A percentile compares a stretch with the other conserved stretches of the same genome.
Evolutionary conservation across 2,888 invertebrate genomes (phyloP).

Genomic region (Andricus curvator): DNA sequence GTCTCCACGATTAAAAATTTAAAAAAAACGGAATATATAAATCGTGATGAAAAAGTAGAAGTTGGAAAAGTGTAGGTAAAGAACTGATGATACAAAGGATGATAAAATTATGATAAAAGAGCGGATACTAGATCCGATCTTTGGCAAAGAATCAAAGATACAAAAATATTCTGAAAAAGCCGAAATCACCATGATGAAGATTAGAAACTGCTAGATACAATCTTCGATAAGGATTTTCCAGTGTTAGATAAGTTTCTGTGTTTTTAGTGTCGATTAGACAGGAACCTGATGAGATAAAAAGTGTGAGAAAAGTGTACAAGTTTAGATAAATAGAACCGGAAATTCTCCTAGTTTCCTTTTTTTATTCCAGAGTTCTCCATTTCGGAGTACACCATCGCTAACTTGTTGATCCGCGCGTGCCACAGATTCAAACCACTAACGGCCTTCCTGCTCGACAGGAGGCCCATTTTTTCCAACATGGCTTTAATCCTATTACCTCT

Average conservation of each 20-base stretch:
- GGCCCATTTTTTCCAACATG: conserved; percentile 45
- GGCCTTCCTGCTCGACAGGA: conserved; percentile 26
- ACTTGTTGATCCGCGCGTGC: conserved; percentile 35
- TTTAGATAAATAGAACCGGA: neutral
- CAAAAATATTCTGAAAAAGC: neutral
- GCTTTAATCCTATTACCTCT: conserved; percentile 57
- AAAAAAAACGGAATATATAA: neutral
- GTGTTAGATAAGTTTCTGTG: neutral
- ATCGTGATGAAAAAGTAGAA: neutral
- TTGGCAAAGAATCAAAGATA: neutral
- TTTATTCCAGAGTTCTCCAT: neutral
- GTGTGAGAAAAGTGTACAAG: neutral
- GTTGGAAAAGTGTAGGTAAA: neutral
- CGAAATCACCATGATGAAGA: neutral
- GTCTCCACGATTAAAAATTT: neutral
- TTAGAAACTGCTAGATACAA: neutral
- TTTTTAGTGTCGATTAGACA: neutral
- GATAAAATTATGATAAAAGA: neutral
- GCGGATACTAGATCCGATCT: conserved; percentile 5
- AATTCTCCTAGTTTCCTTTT: neutral
- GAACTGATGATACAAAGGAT: neutral
- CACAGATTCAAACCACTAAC: conserved; percentile 27
- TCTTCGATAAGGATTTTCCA: neutral
- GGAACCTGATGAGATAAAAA: neutral
- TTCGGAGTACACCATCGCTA: neutral